These are phyloP conservation scores for Lordiphosa clarofinis DNA, from an alignment of 1,140 invertebrate species.

Conservation along the genomic window DNA sequence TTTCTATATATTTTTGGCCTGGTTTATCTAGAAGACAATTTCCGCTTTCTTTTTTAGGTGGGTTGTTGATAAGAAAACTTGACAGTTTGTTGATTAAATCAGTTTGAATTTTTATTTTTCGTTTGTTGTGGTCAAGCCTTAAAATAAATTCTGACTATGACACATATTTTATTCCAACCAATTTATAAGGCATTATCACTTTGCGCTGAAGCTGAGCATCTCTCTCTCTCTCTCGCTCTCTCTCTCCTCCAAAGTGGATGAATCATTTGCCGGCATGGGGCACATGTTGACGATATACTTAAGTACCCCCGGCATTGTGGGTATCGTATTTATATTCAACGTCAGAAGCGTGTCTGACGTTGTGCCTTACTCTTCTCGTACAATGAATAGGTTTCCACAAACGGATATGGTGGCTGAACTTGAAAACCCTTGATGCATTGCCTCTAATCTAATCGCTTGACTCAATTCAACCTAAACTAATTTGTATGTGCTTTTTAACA, in stretches of 20 bases:
- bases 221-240: constrained; percentile 13
- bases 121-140: not conserved
- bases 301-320: not conserved
- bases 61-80: constrained; percentile 30
- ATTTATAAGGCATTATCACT: constrained; percentile 7
- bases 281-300: constrained; percentile 24
- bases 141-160: constrained; percentile 10
- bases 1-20: constrained; percentile 25
- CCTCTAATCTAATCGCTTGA: too few species aligned
- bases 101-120: not conserved
- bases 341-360: constrained; percentile 23
- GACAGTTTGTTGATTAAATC: constrained; percentile 3
- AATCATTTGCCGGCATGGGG: constrained; percentile 40
- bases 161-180: constrained; percentile 10
- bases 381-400: not conserved
- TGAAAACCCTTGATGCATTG: too few species aligned
- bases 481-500: too few species aligned
- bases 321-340: constrained; percentile 19
- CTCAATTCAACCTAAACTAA: too few species aligned
- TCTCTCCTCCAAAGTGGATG: constrained; percentile 30
- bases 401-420: too few species aligned
- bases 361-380: not conserved
- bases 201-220: not conserved
- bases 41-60: constrained; percentile 3
- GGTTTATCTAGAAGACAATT: constrained; percentile 29